Conservation (phyloP, 92 coral and sea anemone genomes). For the Chrysogorgia sp. region DNA sequence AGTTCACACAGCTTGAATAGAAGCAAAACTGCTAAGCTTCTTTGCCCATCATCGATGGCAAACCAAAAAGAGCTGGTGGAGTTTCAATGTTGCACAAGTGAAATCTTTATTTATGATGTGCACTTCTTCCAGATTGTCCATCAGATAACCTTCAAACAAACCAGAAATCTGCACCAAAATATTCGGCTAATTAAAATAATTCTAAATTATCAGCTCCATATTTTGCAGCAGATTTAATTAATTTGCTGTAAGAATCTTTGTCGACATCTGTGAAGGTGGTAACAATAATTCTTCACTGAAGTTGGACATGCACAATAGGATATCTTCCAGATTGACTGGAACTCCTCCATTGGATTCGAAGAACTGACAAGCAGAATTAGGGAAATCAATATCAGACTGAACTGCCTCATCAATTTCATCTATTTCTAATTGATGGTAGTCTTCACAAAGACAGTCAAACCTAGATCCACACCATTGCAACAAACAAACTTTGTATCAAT, state of each 20-base stretch:
- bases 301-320: background rate
- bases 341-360: background rate
- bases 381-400: too few relatives aligned
- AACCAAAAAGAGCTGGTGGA: background rate
- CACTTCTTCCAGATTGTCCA: conserved; percentile 6
- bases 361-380: background rate
- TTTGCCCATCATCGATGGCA: background rate
- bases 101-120: too few relatives aligned
- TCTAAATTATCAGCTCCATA: background rate
- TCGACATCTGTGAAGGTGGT: background rate
- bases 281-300: background rate
- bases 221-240: background rate
- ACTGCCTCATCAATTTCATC: too few relatives aligned
- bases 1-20: background rate
- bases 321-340: conserved; percentile 1
- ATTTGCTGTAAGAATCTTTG: background rate
- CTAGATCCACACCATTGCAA: too few relatives aligned
- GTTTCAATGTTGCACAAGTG: background rate
- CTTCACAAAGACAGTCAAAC: too few relatives aligned
- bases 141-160: conserved; percentile 4
- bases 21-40: background rate
- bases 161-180: conserved; percentile 6
- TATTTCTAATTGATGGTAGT: too few relatives aligned
- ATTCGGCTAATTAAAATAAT: background rate
- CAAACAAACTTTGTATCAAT: too few relatives aligned